Evolutionary conservation across 2,888 invertebrate genomes (phyloP), one percentile per base, ranked within the genome.

Genomic region (Cacoxenus indagator): DNA sequence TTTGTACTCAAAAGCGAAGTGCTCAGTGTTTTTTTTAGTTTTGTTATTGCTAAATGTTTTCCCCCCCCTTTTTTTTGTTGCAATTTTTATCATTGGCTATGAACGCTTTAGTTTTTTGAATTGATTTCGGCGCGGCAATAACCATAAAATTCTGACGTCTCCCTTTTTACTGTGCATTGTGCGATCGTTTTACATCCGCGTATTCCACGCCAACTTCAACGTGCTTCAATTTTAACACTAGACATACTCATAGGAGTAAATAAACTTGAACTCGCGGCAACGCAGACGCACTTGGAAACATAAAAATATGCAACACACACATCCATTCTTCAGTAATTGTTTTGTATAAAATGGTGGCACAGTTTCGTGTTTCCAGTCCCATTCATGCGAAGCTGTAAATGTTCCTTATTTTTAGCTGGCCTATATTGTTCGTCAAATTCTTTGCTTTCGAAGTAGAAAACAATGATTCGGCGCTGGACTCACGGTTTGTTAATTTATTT

Each of bases 281-380:
- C 6, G 22, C 51, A 51, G 6, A 51, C 17, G 37, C 11, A 37
- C 6, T 8, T 37, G 81, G 78, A 76, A 81, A 79, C 64, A 46
- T 65, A 70, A 67, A 76, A 69, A 68, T 73, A 68, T 67, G 70
- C 59, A 68, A 37, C 68, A 43, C 45, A 43, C 11, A 43, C 11
- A 8, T n/a, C 2, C 3, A 43, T n/a, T n/a, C 45, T n/a, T n/a
- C 45, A 11, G n/a, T n/a, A 5, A 43, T 43, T 43, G 45, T n/a
- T n/a, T n/a, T n/a, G n/a, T n/a, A n/a, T n/a, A n/a, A n/a, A n/a
- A n/a, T n/a, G n/a, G n/a, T n/a, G n/a, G n/a, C n/a, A n/a, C n/a
- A n/a, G n/a, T n/a, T n/a, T n/a, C n/a, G n/a, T n/a, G n/a, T n/a
- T n/a, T 43, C 45, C 45, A 43, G 45, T 43, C n/a, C 45, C 45